phyloP scores from a whole-genome alignment of 2,888 invertebrate species.

The Pristionchus maxplancki region DNA sequence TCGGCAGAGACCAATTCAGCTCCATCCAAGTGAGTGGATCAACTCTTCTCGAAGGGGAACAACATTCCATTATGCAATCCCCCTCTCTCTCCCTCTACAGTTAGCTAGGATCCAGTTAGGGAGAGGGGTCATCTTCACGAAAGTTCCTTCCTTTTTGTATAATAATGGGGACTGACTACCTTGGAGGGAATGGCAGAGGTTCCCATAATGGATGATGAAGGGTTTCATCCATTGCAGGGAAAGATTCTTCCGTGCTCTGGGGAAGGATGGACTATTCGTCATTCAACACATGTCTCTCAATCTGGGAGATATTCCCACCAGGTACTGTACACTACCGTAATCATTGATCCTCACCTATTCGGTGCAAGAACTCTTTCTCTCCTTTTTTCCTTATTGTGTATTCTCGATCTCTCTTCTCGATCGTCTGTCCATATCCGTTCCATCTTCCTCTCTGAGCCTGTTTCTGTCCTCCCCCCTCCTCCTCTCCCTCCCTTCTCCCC shows the following conservation, averaged over 20 bases:
- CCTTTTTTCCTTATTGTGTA: background rate
- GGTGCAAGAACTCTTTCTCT: background rate
- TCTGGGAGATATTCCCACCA: conserved; percentile 75
- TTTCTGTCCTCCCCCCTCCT: background rate
- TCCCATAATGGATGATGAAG: background rate
- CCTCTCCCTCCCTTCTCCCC: background rate
- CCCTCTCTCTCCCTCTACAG: background rate
- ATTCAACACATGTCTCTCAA: conserved; percentile 74
- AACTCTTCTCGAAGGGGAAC: background rate
- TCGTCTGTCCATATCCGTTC: conserved; percentile 34
- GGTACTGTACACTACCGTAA: conserved; percentile 55
- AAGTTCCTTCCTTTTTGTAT: background rate
- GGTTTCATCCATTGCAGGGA: background rate
- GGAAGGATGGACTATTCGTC: conserved; percentile 73
- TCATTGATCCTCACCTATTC: background rate
- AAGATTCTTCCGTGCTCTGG: conserved; percentile 64
- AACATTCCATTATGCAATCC: background rate
- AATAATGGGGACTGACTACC: background rate
- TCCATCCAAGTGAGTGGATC: background rate
- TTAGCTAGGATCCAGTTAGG: background rate
- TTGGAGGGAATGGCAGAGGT: background rate
- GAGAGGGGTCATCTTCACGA: background rate
- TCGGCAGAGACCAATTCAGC: background rate
- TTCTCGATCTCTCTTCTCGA: background rate
- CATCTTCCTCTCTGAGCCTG: background rate